These are phyloP conservation scores for Acrocephalus arundinaceus DNA, from an alignment of 2,113 vertebrate genomes.

Conservation along the genomic window DNA sequence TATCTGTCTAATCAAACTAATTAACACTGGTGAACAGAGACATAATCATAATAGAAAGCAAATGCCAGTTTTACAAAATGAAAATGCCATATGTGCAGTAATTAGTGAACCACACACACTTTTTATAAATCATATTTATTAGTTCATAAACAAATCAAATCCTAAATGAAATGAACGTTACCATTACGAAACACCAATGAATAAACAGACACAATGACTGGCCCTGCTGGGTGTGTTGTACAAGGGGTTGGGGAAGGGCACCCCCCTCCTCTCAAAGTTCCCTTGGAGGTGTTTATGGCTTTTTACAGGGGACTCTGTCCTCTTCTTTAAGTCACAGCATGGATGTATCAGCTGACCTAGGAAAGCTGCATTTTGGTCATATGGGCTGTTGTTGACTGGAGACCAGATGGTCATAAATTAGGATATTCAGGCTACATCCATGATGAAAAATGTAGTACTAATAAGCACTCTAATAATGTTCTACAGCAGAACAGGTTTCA, in stretches of 20 bases:
- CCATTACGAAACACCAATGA: slow-evolving; percentile 56
- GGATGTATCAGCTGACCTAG: neutral
- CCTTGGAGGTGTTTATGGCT: neutral
- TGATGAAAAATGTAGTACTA: slow-evolving; percentile 46
- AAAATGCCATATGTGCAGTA: slow-evolving; percentile 84
- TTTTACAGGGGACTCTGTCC: neutral
- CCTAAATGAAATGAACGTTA: slow-evolving; percentile 77
- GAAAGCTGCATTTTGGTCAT: slow-evolving; percentile 24
- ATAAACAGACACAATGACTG: slow-evolving; percentile 3
- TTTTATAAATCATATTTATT: slow-evolving; percentile 86
- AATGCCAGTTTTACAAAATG: slow-evolving; percentile 81
- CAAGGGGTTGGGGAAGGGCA: neutral
- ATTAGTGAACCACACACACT: slow-evolving; percentile 80
- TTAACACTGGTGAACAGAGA: slow-evolving; percentile 80
- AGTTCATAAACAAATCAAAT: slow-evolving; percentile 83
- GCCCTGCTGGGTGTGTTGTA: neutral
- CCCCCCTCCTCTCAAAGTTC: neutral
- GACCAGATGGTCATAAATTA: slow-evolving; percentile 70
- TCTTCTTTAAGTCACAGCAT: neutral
- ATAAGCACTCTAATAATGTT: slow-evolving; percentile 11
- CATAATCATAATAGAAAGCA: slow-evolving; percentile 83
- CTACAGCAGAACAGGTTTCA: slow-evolving; percentile 4
- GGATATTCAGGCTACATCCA: slow-evolving; percentile 45
- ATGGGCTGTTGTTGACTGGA: slow-evolving; percentile 23
- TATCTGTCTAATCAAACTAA: slow-evolving; percentile 84